These are phyloP conservation scores for Myotis daubentonii DNA, from an alignment of 2,797 vertebrate genomes.

Conservation along the genomic window DNA sequence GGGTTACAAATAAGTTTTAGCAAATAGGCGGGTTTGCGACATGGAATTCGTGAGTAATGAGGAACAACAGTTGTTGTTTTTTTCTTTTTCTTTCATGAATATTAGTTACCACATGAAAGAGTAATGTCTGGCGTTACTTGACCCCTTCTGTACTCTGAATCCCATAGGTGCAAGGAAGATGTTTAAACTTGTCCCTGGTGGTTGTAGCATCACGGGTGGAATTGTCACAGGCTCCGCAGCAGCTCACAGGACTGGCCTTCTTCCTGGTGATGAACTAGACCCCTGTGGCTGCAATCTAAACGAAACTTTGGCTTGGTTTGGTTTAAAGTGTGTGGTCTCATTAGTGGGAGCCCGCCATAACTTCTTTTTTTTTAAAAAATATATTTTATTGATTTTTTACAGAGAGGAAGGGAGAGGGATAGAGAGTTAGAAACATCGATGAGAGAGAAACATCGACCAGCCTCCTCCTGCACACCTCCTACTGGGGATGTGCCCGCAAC, in stretches of 20 bases:
- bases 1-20: background rate
- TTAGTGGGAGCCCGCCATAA: background rate
- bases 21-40: background rate
- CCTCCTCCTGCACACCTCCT: too few relatives aligned
- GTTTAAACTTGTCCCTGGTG: background rate
- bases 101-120: background rate
- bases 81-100: background rate
- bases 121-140: background rate
- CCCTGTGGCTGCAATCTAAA: background rate
- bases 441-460: too few relatives aligned
- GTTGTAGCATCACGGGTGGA: background rate
- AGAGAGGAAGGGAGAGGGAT: too few relatives aligned
- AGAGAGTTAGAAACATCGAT: too few relatives aligned
- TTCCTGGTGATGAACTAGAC: too few relatives aligned
- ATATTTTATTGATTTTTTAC: too few relatives aligned
- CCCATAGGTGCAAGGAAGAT: rapidly evolving
- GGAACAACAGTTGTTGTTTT: too few relatives aligned
- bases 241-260: background rate
- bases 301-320: background rate
- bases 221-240: rapidly evolving
- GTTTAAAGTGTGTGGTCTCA: background rate
- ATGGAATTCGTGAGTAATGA: background rate
- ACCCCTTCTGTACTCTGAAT: too few relatives aligned
- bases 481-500: too few relatives aligned
- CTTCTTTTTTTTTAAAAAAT: too few relatives aligned